These are phyloP conservation scores for Hyperoplus immaculatus DNA, from an alignment of 2,797 vertebrate genomes.

Conservation along the genomic window DNA sequence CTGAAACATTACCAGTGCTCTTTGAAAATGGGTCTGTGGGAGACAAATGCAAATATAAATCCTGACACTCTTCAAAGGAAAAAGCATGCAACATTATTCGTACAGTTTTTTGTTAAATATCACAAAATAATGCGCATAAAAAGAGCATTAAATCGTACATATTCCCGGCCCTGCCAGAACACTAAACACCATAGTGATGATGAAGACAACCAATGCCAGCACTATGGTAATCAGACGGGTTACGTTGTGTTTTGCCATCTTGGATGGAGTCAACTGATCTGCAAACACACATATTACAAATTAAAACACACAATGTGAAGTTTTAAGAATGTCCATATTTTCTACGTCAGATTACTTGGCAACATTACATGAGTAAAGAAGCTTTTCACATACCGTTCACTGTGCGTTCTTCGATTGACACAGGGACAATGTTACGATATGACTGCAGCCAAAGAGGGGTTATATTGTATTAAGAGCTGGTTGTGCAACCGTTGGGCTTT, in stretches of 20 bases:
- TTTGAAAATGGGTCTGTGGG: constrained; percentile 66
- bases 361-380: background rate
- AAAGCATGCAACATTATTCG: background rate
- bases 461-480: background rate
- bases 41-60: background rate
- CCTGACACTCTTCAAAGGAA: background rate
- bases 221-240: constrained; percentile 46
- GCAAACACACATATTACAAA: constrained; percentile 11
- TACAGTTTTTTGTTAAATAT: background rate
- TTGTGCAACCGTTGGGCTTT: constrained; percentile 60
- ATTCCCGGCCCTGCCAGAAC: constrained; percentile 64
- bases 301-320: background rate
- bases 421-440: background rate
- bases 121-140: background rate
- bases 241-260: constrained; percentile 62
- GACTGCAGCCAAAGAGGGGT: background rate
- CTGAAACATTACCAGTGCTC: constrained; percentile 66
- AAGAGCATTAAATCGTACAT: constrained; percentile 24
- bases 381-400: background rate
- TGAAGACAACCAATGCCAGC: constrained; percentile 61
- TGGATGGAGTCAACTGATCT: background rate
- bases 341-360: background rate
- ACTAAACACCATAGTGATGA: constrained; percentile 63
- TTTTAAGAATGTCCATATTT: background rate
- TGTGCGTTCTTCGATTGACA: background rate